Percentiles rank a stretch among this genome's conserved stretches.
Conservation (phyloP, 2,113 vertebrate species). For the Thermophis baileyi region DNA sequence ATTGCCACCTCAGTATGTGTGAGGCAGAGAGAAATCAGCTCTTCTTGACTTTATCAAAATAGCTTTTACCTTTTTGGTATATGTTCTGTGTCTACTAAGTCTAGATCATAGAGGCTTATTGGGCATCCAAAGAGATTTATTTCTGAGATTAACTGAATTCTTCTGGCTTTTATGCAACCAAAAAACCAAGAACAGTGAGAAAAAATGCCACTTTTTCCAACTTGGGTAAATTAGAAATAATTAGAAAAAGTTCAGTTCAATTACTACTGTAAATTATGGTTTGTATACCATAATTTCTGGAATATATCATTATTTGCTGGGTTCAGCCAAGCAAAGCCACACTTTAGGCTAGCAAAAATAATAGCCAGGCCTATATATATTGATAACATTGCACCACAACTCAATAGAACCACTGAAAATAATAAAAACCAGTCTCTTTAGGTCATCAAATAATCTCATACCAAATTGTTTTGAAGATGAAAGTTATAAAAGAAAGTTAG, state of each 20-base stretch:
- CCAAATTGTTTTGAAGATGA: not conserved
- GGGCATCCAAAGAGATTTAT: not conserved
- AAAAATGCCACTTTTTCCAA: not conserved
- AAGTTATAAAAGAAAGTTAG: constrained; percentile 43
- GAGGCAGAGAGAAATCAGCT: not conserved
- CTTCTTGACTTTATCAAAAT: not conserved
- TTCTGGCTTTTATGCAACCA: not conserved
- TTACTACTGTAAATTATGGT: not conserved
- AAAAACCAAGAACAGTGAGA: not conserved
- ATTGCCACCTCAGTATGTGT: not conserved
- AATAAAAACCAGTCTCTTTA: constrained; percentile 6
- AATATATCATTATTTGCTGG: not conserved
- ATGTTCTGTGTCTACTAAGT: not conserved
- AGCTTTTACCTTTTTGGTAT: not conserved
- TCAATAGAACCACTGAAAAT: constrained; percentile 14
- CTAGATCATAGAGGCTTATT: not conserved
- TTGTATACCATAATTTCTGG: not conserved
- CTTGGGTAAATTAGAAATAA: constrained; percentile 13
- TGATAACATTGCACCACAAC: constrained; percentile 8
- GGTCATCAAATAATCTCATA: constrained; percentile 25
- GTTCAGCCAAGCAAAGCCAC: not conserved
- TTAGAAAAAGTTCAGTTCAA: not conserved
- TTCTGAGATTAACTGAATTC: not conserved
- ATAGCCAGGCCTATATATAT: not conserved
- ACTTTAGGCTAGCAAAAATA: not conserved